A percentile compares a stretch with the other conserved stretches of the same genome.
Conservation (phyloP, 92 coral and sea anemone species). For the Porites divaricata region DNA sequence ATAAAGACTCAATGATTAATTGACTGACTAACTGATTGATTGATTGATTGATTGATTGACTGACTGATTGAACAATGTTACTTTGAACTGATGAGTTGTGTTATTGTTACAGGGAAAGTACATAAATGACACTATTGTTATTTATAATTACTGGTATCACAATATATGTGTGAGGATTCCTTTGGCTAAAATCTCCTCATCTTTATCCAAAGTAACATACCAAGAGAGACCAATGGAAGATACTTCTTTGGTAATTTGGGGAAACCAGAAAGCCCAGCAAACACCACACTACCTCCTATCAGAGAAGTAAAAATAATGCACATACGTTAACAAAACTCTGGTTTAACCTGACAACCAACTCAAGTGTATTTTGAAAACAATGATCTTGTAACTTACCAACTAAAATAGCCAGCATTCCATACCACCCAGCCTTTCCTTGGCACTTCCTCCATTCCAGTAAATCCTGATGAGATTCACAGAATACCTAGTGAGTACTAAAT, state of each 20-base stretch:
- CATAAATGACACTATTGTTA: neutral
- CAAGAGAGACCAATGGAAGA: conserved; percentile 43
- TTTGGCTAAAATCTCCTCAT: neutral
- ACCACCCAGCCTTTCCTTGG: conserved; percentile 44
- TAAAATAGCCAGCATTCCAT: conserved; percentile 26
- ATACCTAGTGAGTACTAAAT: too few relatives aligned
- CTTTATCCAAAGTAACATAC: conserved; percentile 14
- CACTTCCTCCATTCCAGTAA: conserved; percentile 38
- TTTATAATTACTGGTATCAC: too few relatives aligned
- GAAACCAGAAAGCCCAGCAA: conserved; percentile 38
- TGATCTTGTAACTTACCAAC: conserved; percentile 9
- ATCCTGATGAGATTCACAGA: conserved; percentile 13
- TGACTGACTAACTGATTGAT: too few relatives aligned
- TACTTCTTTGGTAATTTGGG: conserved; percentile 42
- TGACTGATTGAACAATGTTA: too few relatives aligned
- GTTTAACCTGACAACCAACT: neutral
- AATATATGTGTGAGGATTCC: neutral
- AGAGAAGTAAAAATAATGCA: neutral
- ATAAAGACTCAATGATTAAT: too few relatives aligned
- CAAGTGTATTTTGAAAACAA: neutral
- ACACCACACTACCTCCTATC: conserved; percentile 38
- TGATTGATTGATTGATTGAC: too few relatives aligned
- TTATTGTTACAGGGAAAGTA: too few relatives aligned
- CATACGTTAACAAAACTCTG: neutral
- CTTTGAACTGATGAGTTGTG: too few relatives aligned